phyloP scores from a whole-genome alignment of 2,113 vertebrate species.

The Anhinga rufa region DNA sequence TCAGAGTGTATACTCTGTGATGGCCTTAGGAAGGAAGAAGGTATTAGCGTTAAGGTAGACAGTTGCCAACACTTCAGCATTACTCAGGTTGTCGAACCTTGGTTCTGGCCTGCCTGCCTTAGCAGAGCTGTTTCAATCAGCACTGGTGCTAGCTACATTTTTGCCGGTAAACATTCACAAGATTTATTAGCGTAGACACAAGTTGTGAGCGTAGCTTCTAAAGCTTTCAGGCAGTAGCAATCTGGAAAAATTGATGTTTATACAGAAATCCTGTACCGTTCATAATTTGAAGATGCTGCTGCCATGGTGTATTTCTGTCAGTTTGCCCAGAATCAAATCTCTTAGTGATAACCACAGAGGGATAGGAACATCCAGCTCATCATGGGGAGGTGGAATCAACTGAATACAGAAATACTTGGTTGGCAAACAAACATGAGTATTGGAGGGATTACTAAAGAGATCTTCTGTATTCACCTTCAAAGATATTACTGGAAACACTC shows the following conservation, averaged over 20 bases:
- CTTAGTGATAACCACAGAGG: slow-evolving; percentile 33
- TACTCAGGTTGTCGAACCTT: background rate
- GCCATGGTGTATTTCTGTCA: slow-evolving; percentile 59
- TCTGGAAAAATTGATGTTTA: slow-evolving; percentile 72
- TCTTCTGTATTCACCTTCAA: background rate
- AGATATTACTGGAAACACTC: background rate
- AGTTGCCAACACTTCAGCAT: background rate
- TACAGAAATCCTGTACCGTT: slow-evolving; percentile 24
- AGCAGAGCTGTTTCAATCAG: background rate
- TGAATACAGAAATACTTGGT: slow-evolving; percentile 7
- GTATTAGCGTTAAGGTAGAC: background rate
- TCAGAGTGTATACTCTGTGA: background rate
- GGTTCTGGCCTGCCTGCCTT: background rate
- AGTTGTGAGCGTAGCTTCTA: slow-evolving; percentile 16
- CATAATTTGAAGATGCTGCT: slow-evolving; percentile 58
- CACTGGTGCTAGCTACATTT: background rate
- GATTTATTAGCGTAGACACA: slow-evolving; percentile 9
- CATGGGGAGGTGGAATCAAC: slow-evolving; percentile 53
- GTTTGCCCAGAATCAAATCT: slow-evolving; percentile 61
- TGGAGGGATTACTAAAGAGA: background rate
- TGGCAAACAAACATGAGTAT: background rate
- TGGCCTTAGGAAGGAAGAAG: background rate
- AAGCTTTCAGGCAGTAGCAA: slow-evolving; percentile 59
- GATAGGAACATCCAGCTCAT: slow-evolving; percentile 15
- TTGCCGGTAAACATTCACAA: slow-evolving; percentile 21